phyloP scores from a whole-genome alignment of 2,113 vertebrate genomes.

The human region GRCh38 chr4:144621001-144621500 shows the following conservation, averaged over 20 bases:
- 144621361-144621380: neutral
- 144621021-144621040: neutral
- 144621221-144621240: neutral
- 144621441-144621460: neutral
- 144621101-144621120: neutral
- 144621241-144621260: neutral
- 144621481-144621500: neutral
- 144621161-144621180: neutral
- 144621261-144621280: neutral
- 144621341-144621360: neutral
- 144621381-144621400: neutral
- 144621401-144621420: neutral
- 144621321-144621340: neutral
- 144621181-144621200: neutral
- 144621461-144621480: neutral
- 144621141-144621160: neutral
- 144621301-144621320: neutral
- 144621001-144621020: neutral
- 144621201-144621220: constrained; percentile 13
- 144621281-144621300: neutral
- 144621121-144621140: neutral
- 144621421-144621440: neutral
- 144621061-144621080: neutral
- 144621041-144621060: neutral
- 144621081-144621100: constrained; percentile 21